A percentile compares a stretch with the other conserved stretches of the same genome.
Evolutionary conservation across 2,797 vertebrate species (phyloP).

Genomic region (Acanthurus tractus): DNA sequence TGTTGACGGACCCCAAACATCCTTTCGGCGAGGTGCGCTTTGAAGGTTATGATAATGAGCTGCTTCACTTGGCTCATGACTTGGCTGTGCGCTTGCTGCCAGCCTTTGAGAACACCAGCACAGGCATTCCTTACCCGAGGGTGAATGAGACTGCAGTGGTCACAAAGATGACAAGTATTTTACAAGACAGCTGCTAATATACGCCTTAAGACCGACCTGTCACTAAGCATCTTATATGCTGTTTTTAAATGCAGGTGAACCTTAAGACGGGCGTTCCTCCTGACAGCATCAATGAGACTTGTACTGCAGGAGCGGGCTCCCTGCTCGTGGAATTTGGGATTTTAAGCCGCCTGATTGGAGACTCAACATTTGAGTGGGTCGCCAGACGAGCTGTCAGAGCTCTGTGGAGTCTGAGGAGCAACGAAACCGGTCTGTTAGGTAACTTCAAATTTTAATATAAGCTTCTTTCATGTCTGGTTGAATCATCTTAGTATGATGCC

Average conservation of each 20-base stretch:
- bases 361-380: slow-evolving; percentile 98
- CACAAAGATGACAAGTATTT: background rate
- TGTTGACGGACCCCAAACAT: slow-evolving; percentile 94
- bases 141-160: slow-evolving; percentile 75
- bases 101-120: slow-evolving; percentile 98
- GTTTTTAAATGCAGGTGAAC: slow-evolving; percentile 89
- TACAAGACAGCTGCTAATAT: too few species aligned
- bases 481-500: background rate
- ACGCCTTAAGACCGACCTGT: background rate
- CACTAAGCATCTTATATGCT: background rate
- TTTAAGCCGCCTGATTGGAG: slow-evolving; percentile 94
- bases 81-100: slow-evolving; percentile 95
- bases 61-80: slow-evolving; percentile 95
- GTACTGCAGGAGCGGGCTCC: slow-evolving; percentile 95
- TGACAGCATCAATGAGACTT: slow-evolving; percentile 95
- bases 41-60: slow-evolving; percentile 93
- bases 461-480: too few species aligned
- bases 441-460: slow-evolving; percentile 7
- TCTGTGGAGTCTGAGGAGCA: slow-evolving; percentile 95
- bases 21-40: slow-evolving; percentile 94
- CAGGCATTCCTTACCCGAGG: slow-evolving; percentile 96
- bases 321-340: slow-evolving; percentile 98
- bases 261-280: slow-evolving; percentile 94
- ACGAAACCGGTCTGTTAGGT: slow-evolving; percentile 95
- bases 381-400: slow-evolving; percentile 95